Percentiles rank a stretch among this genome's conserved stretches.
Evolutionary conservation across 2,113 vertebrate genomes (phyloP).

Genomic region (Colossoma macropomum): DNA sequence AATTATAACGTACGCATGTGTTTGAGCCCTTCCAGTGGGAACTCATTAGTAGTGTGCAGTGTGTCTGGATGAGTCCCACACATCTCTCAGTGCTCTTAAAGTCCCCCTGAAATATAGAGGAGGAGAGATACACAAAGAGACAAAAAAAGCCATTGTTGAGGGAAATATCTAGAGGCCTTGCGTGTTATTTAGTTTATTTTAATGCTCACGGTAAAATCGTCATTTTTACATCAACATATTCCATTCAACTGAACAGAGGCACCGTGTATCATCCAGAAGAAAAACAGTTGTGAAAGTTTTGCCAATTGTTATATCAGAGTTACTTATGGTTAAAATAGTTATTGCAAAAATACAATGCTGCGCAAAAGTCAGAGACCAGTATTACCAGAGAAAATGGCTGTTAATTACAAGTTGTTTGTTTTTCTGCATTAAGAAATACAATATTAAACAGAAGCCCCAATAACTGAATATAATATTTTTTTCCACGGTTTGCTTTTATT

Average conservation of each 20-base stretch:
- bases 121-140: constrained; percentile 40
- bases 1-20: constrained; percentile 48
- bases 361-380: too few relatives aligned
- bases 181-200: constrained; percentile 24
- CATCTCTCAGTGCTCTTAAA: constrained; percentile 44
- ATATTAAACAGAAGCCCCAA: too few relatives aligned
- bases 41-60: constrained; percentile 53
- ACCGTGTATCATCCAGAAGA: background rate
- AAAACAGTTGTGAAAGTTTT: background rate
- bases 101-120: constrained; percentile 35
- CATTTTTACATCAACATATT: background rate
- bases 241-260: background rate
- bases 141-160: constrained; percentile 43
- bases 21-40: constrained; percentile 58
- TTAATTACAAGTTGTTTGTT: too few relatives aligned
- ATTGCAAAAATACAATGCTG: too few relatives aligned
- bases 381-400: too few relatives aligned
- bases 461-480: too few relatives aligned
- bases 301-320: background rate
- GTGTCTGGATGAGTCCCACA: constrained; percentile 47
- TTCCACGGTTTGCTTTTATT: too few relatives aligned
- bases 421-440: too few relatives aligned
- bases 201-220: background rate
- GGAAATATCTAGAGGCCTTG: constrained; percentile 9
- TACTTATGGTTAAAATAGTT: background rate